Evolutionary conservation across 2,888 invertebrate genomes (phyloP).

Genomic region (Caenorhabditis virilis): DNA sequence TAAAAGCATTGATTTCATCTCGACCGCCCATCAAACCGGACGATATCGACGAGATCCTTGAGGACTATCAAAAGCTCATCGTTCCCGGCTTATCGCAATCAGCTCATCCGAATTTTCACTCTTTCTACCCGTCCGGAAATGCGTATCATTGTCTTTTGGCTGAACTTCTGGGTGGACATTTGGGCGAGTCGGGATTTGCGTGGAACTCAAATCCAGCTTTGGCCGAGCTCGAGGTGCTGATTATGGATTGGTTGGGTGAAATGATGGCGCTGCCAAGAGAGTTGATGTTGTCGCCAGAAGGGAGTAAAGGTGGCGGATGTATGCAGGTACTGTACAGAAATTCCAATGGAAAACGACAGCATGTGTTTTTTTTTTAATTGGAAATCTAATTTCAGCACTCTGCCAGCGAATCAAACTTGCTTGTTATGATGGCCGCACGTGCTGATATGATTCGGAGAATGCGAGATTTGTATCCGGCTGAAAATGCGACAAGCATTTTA

Average conservation of each 20-base stretch:
- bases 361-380: too few species aligned
- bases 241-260: constrained; percentile 40
- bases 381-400: too few species aligned
- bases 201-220: constrained; percentile 30
- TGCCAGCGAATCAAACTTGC: constrained; percentile 19
- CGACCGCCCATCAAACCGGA: constrained; percentile 25
- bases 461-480: constrained; percentile 3
- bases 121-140: constrained; percentile 28
- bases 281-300: constrained; percentile 26
- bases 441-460: constrained; percentile 20
- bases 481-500: constrained; percentile 9
- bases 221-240: constrained; percentile 25
- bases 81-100: constrained; percentile 33
- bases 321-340: too few species aligned
- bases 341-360: too few species aligned
- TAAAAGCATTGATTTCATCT: constrained; percentile 12
- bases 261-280: constrained; percentile 34
- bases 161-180: constrained; percentile 28
- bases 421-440: constrained; percentile 24
- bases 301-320: constrained; percentile 30
- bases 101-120: constrained; percentile 28
- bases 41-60: constrained; percentile 32
- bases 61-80: constrained; percentile 31
- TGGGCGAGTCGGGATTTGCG: constrained; percentile 27
- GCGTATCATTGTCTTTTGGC: constrained; percentile 28